A percentile compares a stretch with the other conserved stretches of the same genome.
Conservation (phyloP, 1,140 invertebrate species). For the Lerema accius region DNA sequence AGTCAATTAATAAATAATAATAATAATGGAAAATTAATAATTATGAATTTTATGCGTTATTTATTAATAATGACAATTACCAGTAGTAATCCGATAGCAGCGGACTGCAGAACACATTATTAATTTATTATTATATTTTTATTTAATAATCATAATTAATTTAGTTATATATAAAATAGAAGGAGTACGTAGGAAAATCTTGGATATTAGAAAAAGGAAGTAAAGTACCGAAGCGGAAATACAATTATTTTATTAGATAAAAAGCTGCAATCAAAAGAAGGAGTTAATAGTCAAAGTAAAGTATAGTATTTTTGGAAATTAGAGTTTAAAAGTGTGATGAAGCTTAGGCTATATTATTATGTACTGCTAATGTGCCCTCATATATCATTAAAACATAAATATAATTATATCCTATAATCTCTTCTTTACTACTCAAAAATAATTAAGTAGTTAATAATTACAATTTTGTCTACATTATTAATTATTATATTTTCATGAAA, state of each 20-base stretch:
- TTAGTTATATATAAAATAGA: conserved; percentile 40
- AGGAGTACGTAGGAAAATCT: conserved; percentile 36
- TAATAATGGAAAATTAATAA: conserved; percentile 66
- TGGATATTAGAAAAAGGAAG: conserved; percentile 36
- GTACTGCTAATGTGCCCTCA: conserved; percentile 13
- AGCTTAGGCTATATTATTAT: conserved; percentile 14
- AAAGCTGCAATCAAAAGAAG: conserved; percentile 31
- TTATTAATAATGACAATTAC: conserved; percentile 83
- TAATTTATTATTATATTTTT: conserved; percentile 59
- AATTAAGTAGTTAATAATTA: too few relatives aligned
- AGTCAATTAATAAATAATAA: conserved; percentile 48
- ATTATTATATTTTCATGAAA: neutral
- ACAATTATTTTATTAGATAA: conserved; percentile 12
- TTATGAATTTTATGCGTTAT: conserved; percentile 66
- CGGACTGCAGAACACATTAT: conserved; percentile 84
- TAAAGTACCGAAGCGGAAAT: conserved; percentile 29
- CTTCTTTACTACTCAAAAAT: too few relatives aligned
- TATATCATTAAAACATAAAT: too few relatives aligned
- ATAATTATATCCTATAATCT: too few relatives aligned
- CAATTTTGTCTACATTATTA: neutral
- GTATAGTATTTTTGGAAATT: conserved; percentile 7
- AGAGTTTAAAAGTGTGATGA: conserved; percentile 19
- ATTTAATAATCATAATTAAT: conserved; percentile 62
- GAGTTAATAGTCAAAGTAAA: conserved; percentile 33
- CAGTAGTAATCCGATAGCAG: conserved; percentile 88